Evolutionary conservation across 2,888 invertebrate genomes (phyloP).

Genomic region (Acholoe squamosa): DNA sequence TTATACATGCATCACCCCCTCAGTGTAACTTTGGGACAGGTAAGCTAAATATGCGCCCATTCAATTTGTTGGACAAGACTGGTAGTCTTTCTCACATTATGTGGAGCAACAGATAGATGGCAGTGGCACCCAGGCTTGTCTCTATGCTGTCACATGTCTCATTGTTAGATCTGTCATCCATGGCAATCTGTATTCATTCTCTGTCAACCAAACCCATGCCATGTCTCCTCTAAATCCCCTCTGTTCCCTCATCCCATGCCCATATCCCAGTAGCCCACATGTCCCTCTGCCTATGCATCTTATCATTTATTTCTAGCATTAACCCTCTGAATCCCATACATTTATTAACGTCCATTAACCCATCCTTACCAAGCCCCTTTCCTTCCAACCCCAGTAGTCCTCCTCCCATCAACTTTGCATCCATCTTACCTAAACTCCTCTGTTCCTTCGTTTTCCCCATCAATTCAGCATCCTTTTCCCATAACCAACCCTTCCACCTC

Average conservation of each 20-base stretch:
- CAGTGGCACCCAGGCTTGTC: no score
- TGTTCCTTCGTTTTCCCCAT: background rate
- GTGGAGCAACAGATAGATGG: no score
- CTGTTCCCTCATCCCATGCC: background rate
- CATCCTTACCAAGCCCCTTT: conserved; percentile 2
- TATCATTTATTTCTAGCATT: background rate
- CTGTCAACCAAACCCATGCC: background rate
- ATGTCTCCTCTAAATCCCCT: conserved; percentile 14
- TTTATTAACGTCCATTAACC: background rate
- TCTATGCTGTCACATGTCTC: no score
- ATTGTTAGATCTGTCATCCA: no score
- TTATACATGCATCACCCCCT: no score
- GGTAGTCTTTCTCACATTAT: no score
- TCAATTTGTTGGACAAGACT: no score
- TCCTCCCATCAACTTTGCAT: background rate
- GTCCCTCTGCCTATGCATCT: background rate
- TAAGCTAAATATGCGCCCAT: no score
- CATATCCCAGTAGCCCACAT: background rate
- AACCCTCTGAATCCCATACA: background rate
- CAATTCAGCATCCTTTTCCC: background rate
- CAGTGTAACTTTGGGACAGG: no score
- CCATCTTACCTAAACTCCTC: background rate
- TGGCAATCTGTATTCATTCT: background rate
- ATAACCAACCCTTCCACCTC: background rate
- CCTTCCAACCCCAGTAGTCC: background rate